Evolutionary conservation across 2,797 vertebrate species (phyloP), one percentile per base, ranked within the genome.

Genomic region (Typhlichthys subterraneus): DNA sequence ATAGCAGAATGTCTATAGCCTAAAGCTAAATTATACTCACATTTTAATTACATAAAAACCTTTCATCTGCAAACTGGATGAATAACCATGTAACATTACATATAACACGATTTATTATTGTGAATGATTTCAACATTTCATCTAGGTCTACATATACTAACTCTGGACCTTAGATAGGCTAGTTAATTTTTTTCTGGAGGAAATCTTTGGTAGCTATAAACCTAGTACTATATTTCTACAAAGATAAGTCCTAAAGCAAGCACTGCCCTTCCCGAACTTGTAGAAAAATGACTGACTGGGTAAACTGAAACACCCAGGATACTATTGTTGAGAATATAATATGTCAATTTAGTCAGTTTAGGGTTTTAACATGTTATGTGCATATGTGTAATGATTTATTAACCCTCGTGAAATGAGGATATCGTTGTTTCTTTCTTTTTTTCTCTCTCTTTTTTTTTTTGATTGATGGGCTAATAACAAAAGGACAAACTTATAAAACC

Each of bases 291-390:
- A 84, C 57, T 82, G 83, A 81, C 78, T 82, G 67, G 70, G 75
- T 82, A 84, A 82, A 87, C 73, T 80, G 73, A 56, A 84, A 81
- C 75, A 78, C 69, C 76, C 65, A 15, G 54, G 50, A 61, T 73
- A 49, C 57, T 72, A 68, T 79, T 80, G 74, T 82, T 73, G 31
- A 57, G 59, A 59, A 14, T 57, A 60, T 81, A 79, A 70, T 29
- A 29, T 69, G 72, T 80, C 69, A 84, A 58, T 63, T 5, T 47
- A 76, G 14, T 12, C 19, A 47, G 38, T 45, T 2, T 9, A 53
- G 12, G 45, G 1, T 38, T 61, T 45, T 11, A 29, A 29, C 23
- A 17, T 64, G 55, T 49, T 59, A 14, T 19, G 55, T 31, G 53
- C 52, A 42, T 65, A 14, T 53, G 38, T 52, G 12, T 10, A 58